phyloP scores from a whole-genome alignment of 92 coral and sea anemone genomes.

The Epizoanthus rinbou region DNA sequence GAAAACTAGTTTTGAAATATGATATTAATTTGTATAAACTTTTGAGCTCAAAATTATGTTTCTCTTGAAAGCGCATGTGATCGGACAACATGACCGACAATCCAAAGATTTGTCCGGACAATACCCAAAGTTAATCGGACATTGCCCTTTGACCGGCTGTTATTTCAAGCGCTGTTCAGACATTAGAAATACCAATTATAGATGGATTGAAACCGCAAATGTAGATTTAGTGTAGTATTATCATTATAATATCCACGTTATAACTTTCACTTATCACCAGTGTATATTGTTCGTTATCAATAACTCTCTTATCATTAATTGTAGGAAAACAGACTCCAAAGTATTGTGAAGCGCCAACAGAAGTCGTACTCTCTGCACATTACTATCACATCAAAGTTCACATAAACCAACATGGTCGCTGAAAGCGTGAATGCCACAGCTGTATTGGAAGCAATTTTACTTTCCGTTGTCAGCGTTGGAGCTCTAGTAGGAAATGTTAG shows the following conservation, averaged over 20 bases:
- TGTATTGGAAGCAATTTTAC: constrained; percentile 56
- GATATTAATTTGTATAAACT: constrained; percentile 11
- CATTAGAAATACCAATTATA: no score
- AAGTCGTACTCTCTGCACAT: no score
- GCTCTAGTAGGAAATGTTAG: constrained; percentile 63
- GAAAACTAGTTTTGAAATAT: not conserved
- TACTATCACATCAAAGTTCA: no score
- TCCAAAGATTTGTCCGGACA: constrained; percentile 14
- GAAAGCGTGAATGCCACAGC: not conserved
- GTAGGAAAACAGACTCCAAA: no score
- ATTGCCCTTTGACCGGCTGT: not conserved
- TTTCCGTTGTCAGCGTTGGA: constrained; percentile 56
- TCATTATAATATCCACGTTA: no score
- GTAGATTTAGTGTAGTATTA: no score
- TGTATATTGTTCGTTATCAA: no score
- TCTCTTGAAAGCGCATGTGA: constrained; percentile 15
- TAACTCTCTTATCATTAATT: no score
- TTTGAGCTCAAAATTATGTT: constrained; percentile 14
- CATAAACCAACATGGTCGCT: no score
- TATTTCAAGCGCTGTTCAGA: not conserved
- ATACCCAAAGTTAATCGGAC: not conserved
- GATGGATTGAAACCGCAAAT: no score
- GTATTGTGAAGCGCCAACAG: no score
- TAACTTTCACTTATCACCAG: no score
- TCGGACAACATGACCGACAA: constrained; percentile 13